Evolutionary conservation across 2,888 invertebrate genomes (phyloP).

Genomic region (Azorinus chamasolen): DNA sequence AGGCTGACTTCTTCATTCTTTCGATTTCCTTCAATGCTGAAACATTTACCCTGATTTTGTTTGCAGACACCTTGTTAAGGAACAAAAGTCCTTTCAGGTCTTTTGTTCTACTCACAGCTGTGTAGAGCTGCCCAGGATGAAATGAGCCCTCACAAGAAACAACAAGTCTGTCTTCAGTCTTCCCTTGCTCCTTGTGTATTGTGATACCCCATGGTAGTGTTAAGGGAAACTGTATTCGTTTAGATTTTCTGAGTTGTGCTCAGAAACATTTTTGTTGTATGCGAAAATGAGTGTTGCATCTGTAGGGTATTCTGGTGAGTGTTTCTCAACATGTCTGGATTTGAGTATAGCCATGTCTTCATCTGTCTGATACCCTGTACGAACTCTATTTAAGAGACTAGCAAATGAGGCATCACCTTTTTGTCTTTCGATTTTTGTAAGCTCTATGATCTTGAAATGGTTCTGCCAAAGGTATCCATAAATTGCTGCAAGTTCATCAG

Average conservation of each 20-base stretch:
- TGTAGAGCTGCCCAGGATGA: constrained; percentile 31
- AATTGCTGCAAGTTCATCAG: constrained; percentile 41
- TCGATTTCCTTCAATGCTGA: constrained; percentile 4
- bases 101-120: constrained; percentile 40
- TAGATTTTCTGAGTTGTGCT: no score
- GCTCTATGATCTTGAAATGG: constrained; percentile 50
- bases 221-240: constrained; percentile 41
- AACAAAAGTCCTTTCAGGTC: constrained; percentile 23
- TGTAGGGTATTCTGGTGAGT: no score
- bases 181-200: constrained; percentile 51
- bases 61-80: constrained; percentile 6
- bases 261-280: no score
- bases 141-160: constrained; percentile 28
- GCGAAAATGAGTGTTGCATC: no score
- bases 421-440: constrained; percentile 54
- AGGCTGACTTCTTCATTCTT: no score
- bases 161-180: constrained; percentile 40
- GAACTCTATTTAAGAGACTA: constrained; percentile 38
- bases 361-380: constrained; percentile 38
- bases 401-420: constrained; percentile 52
- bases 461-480: constrained; percentile 56
- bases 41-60: constrained; percentile 29
- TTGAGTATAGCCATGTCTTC: constrained; percentile 41
- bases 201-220: constrained; percentile 41
- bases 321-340: no score